phyloP scores from a whole-genome alignment of 2,888 invertebrate genomes.

The Gymnoscelis rufifasciata region DNA sequence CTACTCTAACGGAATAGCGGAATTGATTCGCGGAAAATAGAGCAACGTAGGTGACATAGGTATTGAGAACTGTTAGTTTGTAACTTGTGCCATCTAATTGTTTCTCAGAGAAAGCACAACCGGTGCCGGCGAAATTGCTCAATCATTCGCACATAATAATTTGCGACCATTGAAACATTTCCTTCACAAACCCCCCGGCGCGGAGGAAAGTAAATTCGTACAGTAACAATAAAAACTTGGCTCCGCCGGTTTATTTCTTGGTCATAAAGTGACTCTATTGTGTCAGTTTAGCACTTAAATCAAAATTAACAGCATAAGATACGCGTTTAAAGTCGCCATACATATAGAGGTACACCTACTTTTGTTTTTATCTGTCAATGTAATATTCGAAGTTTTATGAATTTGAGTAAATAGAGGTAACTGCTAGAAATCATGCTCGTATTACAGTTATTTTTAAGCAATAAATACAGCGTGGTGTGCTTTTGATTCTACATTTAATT shows the following conservation, averaged over 20 bases:
- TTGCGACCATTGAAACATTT: slow-evolving; percentile 18
- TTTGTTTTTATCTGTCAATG: too few species aligned
- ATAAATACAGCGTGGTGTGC: too few species aligned
- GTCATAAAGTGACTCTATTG: slow-evolving; percentile 23
- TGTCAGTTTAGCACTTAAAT: slow-evolving; percentile 28
- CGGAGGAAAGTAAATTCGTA: slow-evolving; percentile 5
- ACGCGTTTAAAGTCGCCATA: too few species aligned
- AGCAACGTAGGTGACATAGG: slow-evolving; percentile 12
- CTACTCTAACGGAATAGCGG: slow-evolving; percentile 26
- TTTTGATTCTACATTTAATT: too few species aligned
- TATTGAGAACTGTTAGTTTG: not conserved
- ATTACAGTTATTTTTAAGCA: too few species aligned
- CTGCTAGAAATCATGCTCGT: too few species aligned
- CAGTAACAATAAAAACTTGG: slow-evolving; percentile 20
- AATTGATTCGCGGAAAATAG: slow-evolving; percentile 26
- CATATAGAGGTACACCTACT: too few species aligned
- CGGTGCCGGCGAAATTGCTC: slow-evolving; percentile 7
- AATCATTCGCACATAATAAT: slow-evolving; percentile 17
- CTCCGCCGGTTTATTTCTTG: slow-evolving; percentile 20
- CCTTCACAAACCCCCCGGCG: slow-evolving; percentile 17
- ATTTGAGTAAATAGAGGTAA: too few species aligned
- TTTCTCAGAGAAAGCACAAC: slow-evolving; percentile 3
- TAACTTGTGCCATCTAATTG: slow-evolving; percentile 3
- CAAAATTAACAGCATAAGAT: slow-evolving; percentile 8
- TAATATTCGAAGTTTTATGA: too few species aligned